Percentiles rank a stretch among this genome's conserved stretches.
These are phyloP conservation scores for Drosophila pseudotakahashii DNA, from an alignment of 2,888 invertebrate genomes.

Conservation along the genomic window DNA sequence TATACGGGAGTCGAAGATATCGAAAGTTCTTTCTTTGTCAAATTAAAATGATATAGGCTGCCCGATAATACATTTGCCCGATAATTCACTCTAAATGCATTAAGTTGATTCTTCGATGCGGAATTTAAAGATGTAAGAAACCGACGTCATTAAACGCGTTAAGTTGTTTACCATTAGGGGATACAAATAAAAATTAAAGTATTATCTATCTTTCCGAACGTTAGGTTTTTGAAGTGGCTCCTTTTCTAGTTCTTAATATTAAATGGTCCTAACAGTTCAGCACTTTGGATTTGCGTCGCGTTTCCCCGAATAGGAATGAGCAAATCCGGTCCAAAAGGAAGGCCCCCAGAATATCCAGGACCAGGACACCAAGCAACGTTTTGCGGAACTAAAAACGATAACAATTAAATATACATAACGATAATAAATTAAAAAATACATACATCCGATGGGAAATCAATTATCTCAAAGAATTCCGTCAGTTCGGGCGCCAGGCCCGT, in stretches of 20 bases:
- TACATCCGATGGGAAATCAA: conserved; percentile 96
- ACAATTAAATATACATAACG: neutral
- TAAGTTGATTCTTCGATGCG: conserved; percentile 7
- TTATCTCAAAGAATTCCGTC: conserved; percentile 96
- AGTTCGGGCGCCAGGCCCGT: conserved; percentile 94
- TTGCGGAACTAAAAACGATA: conserved; percentile 92
- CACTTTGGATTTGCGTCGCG: conserved; percentile 85
- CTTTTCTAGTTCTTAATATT: conserved; percentile 25
- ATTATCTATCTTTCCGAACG: conserved; percentile 34
- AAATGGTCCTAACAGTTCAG: conserved; percentile 58
- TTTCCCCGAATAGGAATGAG: conserved; percentile 94
- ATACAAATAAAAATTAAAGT: conserved; percentile 15
- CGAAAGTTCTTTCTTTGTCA: conserved; percentile 22
- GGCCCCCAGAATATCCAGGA: conserved; percentile 94
- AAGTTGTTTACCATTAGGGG: neutral
- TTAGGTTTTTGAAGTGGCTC: conserved; percentile 13
- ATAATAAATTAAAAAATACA: conserved; percentile 81
- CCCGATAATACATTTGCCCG: conserved; percentile 23
- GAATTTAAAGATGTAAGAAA: conserved; percentile 57
- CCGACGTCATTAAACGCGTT: conserved; percentile 42
- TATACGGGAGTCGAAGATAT: conserved; percentile 39
- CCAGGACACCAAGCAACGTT: conserved; percentile 91
- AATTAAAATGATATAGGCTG: conserved; percentile 29
- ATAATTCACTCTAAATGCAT: conserved; percentile 33
- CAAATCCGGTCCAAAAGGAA: conserved; percentile 93